Evolutionary conservation across 2,797 vertebrate species (phyloP), one percentile per base, ranked within the genome.

Genomic region (Hephaestus fuliginosus): DNA sequence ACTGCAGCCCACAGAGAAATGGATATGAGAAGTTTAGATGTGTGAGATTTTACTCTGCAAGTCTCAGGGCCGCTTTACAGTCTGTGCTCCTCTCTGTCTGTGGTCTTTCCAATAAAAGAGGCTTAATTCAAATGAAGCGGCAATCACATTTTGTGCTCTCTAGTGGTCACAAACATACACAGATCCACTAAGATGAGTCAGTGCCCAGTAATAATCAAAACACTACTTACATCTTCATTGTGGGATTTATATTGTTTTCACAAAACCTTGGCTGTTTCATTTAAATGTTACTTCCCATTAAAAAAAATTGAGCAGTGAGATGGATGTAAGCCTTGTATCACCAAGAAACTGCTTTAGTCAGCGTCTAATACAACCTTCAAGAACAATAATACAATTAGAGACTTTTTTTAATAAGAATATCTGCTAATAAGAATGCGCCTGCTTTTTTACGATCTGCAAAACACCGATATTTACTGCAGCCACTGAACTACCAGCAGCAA

Each of bases 1-100:
- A 64, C 44, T 61, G 22, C 14, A 81, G 58, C 9, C 67, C 64
- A 77, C 20, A 61, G 18, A 76, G 60, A 63, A 18, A 68, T 64
- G 15, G 33, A 76, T 43, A 15, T 58, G 30, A 43, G 36, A 17
- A 65, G 60, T 52, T 33, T 17, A 57, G 41, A 73, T 36, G 62
- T 44, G n/a, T 55, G 63, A 71, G 6, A 68, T 51, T 71, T 62
- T 15, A 33, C 13, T 57, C 11, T 53, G 7, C 10, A 51, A 11
- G n/a, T 17, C 5, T 11, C 2, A 43, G 7, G 44, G 63, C n/a
- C 11, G n/a, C 65, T 74, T 61, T 61, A 61, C 43, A n/a, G 39
- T 62, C 46, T 17, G 20, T 41, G 30, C 51, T 63, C 11, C 39
- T 58, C 13, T 53, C 28, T 68, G 28, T 44, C 20, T 55, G 1